phyloP scores from a whole-genome alignment of 1,140 invertebrate species.

The Portunus trituberculatus region DNA sequence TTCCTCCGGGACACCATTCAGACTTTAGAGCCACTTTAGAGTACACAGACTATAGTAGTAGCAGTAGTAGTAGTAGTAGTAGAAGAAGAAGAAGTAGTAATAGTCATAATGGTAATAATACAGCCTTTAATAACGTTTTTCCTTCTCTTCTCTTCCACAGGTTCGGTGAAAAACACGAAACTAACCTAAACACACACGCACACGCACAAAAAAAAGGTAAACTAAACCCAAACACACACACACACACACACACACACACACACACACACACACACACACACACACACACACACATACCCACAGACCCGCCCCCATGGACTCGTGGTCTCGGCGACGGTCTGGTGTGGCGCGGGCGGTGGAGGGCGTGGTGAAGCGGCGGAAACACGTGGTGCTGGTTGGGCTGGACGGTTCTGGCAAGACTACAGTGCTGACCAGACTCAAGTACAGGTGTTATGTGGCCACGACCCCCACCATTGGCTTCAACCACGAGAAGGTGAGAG shows the following conservation, averaged over 20 bases:
- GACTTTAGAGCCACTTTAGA: no score
- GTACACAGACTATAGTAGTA: no score
- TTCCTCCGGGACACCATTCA: no score
- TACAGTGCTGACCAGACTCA: constrained; percentile 85
- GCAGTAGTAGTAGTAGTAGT: not conserved
- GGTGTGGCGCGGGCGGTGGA: constrained; percentile 67
- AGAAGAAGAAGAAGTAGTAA: not conserved
- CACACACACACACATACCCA: not conserved
- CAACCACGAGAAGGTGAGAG: constrained; percentile 77
- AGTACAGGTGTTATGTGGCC: constrained; percentile 83
- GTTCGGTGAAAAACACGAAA: not conserved
- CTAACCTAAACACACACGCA: not conserved
- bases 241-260: not conserved
- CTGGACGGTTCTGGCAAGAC: constrained; percentile 85
- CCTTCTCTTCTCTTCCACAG: not conserved
- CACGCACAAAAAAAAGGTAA: not conserved
- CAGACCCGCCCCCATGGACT: constrained; percentile 33
- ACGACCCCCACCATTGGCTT: constrained; percentile 83
- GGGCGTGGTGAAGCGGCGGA: constrained; percentile 75
- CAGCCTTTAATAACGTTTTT: not conserved
- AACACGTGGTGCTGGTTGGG: constrained; percentile 79
- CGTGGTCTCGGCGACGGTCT: constrained; percentile 55
- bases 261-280: not conserved
- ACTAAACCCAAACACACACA: not conserved
- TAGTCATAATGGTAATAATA: not conserved